Evolutionary conservation across 2,113 vertebrate genomes (phyloP).

Genomic region (Tetrao urogallus): DNA sequence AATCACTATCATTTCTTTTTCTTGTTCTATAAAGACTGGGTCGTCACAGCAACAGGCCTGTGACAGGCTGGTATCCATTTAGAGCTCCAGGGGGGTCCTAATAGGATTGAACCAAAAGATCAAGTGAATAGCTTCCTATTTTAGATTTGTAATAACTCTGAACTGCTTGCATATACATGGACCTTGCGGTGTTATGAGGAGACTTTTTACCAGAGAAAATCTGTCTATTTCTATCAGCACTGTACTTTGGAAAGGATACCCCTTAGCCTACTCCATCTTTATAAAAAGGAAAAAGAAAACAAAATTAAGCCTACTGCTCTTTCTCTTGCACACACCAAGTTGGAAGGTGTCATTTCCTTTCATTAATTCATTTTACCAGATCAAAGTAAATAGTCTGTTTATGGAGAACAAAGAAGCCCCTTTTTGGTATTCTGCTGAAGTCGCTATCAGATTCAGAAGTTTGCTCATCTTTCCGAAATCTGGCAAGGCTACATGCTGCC

Average conservation of each 20-base stretch:
- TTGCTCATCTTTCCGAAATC: slow-evolving; percentile 83
- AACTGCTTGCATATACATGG: slow-evolving; percentile 83
- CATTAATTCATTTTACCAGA: slow-evolving; percentile 84
- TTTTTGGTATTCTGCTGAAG: slow-evolving; percentile 80
- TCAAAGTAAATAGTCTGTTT: slow-evolving; percentile 95
- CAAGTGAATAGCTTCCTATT: slow-evolving; percentile 85
- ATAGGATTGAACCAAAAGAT: slow-evolving; percentile 87
- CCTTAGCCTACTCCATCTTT: not conserved
- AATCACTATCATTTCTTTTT: slow-evolving; percentile 85
- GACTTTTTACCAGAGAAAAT: slow-evolving; percentile 75
- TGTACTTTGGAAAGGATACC: slow-evolving; percentile 47
- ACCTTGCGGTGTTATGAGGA: slow-evolving; percentile 75
- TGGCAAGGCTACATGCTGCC: slow-evolving; percentile 79
- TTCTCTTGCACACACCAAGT: not conserved
- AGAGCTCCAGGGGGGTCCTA: slow-evolving; percentile 86
- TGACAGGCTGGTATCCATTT: slow-evolving; percentile 84
- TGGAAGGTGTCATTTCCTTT: slow-evolving; percentile 76
- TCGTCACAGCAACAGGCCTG: slow-evolving; percentile 88
- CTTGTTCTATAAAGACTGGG: slow-evolving; percentile 84
- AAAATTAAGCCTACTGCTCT: slow-evolving; percentile 49
- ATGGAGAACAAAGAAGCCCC: slow-evolving; percentile 88
- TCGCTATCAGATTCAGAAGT: slow-evolving; percentile 87
- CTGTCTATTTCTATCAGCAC: slow-evolving; percentile 35
- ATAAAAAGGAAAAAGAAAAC: not conserved
- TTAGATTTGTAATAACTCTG: slow-evolving; percentile 81